Evolutionary conservation across 2,888 invertebrate genomes (phyloP).

Genomic region (Drosophila histrio): DNA sequence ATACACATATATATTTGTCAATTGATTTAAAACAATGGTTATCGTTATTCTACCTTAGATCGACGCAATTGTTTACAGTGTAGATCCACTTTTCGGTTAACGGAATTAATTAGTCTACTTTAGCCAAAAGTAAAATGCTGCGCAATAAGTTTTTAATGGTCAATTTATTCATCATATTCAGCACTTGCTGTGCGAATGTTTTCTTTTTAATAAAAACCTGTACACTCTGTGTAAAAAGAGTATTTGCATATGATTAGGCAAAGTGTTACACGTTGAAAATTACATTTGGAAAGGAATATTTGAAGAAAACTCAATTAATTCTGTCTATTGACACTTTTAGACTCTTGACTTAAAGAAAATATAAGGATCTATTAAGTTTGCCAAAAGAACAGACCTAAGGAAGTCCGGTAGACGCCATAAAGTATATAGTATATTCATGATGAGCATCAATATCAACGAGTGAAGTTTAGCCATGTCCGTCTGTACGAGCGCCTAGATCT

Average conservation of each 20-base stretch:
- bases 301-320: no score
- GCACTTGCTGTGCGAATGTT: conserved; percentile 13
- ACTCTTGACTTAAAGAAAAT: no score
- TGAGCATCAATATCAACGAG: no score
- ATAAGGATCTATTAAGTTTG: no score
- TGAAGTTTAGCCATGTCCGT: no score
- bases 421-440: no score
- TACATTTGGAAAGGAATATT: neutral
- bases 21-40: neutral
- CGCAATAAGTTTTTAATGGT: conserved; percentile 19
- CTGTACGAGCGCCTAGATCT: no score
- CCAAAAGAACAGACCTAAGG: no score
- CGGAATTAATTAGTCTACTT: conserved; percentile 8
- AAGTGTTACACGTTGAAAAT: neutral
- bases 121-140: conserved; percentile 1
- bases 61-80: neutral
- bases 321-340: no score
- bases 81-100: neutral
- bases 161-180: neutral
- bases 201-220: conserved; percentile 1
- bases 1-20: neutral
- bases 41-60: neutral
- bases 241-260: neutral
- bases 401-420: no score
- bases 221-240: neutral